A percentile compares a stretch with the other conserved stretches of the same genome.
These are phyloP conservation scores for Xestia ashworthii DNA, from an alignment of 2,888 invertebrate species.

Conservation along the genomic window DNA sequence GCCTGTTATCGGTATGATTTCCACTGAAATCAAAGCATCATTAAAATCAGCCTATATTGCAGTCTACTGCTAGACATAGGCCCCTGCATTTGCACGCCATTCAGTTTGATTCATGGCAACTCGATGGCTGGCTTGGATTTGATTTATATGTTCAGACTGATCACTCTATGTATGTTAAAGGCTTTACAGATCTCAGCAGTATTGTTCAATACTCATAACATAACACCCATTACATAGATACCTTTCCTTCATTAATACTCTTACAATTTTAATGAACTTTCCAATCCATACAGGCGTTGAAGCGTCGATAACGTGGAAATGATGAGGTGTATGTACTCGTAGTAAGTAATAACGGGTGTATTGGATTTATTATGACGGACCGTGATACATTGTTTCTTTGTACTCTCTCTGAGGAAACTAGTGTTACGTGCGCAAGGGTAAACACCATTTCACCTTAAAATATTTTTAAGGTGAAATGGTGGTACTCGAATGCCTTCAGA, in stretches of 20 bases:
- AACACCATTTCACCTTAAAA: background rate
- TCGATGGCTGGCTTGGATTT: background rate
- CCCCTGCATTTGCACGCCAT: background rate
- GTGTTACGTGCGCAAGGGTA: background rate
- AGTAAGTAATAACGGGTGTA: slow-evolving; percentile 15
- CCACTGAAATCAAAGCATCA: background rate
- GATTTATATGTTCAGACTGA: background rate
- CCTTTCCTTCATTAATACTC: slow-evolving; percentile 2
- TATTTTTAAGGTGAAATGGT: background rate
- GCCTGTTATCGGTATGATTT: background rate
- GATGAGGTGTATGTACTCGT: slow-evolving; percentile 33
- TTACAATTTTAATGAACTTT: slow-evolving; percentile 59
- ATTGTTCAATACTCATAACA: slow-evolving; percentile 13
- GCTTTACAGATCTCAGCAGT: slow-evolving; percentile 1
- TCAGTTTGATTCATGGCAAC: background rate
- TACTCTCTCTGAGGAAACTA: slow-evolving; percentile 42
- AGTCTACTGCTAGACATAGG: background rate
- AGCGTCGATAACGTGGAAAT: slow-evolving; percentile 39
- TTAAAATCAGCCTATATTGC: background rate
- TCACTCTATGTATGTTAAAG: background rate
- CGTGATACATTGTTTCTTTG: slow-evolving; percentile 43
- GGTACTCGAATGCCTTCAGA: background rate
- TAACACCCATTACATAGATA: slow-evolving; percentile 1
- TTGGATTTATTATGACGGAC: slow-evolving; percentile 48
- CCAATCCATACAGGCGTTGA: slow-evolving; percentile 35